Conservation (phyloP, 1,140 invertebrate species). For the Diuraphis noxia region DNA sequence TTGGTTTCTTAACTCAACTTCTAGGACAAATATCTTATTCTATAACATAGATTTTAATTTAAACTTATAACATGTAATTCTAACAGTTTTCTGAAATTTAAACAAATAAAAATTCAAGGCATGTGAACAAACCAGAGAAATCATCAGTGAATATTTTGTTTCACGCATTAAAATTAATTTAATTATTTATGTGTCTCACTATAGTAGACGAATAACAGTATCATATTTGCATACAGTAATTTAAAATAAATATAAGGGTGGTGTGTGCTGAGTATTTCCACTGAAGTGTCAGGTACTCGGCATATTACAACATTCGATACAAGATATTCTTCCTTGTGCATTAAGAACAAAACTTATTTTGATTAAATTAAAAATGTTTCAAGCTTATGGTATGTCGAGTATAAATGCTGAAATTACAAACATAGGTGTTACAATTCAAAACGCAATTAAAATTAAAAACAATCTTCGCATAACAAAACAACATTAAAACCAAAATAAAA, state of each 20-base stretch:
- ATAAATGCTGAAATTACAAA: too few relatives aligned
- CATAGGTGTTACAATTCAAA: too few relatives aligned
- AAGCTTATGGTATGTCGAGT: too few relatives aligned
- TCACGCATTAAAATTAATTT: neutral
- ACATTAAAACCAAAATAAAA: neutral
- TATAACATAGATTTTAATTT: neutral
- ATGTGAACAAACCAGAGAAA: neutral
- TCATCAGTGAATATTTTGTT: neutral
- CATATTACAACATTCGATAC: neutral
- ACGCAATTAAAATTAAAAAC: too few relatives aligned
- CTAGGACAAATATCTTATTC: too few relatives aligned
- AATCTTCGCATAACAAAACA: too few relatives aligned
- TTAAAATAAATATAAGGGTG: neutral
- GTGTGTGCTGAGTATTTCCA: neutral
- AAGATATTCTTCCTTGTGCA: neutral
- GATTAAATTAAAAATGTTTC: too few relatives aligned
- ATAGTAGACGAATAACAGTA: too few relatives aligned
- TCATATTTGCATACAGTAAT: neutral
- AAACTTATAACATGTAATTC: neutral
- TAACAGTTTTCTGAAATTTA: neutral
- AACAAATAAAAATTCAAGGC: neutral
- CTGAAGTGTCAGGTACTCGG: neutral
- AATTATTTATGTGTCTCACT: neutral
- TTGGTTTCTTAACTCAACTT: neutral
- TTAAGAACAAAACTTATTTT: too few relatives aligned